phyloP scores from a whole-genome alignment of 1,140 invertebrate species.

The Anoplolepis gracilipes region DNA sequence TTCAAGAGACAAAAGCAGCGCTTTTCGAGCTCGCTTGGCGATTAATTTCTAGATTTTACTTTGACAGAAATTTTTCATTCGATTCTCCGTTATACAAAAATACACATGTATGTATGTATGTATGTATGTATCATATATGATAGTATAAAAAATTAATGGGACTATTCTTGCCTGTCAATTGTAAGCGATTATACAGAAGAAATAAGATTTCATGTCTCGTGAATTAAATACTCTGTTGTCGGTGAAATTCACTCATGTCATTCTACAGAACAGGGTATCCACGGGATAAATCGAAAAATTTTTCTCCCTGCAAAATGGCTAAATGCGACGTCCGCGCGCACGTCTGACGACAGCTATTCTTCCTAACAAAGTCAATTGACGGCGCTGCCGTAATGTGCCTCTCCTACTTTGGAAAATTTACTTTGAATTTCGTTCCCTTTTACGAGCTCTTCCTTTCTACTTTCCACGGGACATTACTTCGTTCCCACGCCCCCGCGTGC shows the following conservation, averaged over 20 bases:
- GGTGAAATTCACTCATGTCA: not conserved
- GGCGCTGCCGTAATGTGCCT: conserved; percentile 45
- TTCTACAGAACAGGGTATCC: not conserved
- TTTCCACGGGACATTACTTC: conserved; percentile 60
- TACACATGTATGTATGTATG: too few species aligned
- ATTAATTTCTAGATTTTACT: conserved; percentile 30
- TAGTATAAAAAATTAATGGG: conserved; percentile 13
- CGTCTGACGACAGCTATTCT: conserved; percentile 63
- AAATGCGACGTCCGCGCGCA: conserved; percentile 25
- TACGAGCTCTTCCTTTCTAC: conserved; percentile 67
- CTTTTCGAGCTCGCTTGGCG: too few species aligned
- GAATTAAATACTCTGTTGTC: conserved; percentile 5
- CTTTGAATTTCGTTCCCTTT: conserved; percentile 66
- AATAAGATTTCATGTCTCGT: not conserved
- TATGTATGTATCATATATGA: too few species aligned
- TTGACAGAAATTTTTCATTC: conserved; percentile 35
- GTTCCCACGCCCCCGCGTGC: conserved; percentile 6
- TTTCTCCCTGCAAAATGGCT: not conserved
- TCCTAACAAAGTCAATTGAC: conserved; percentile 57
- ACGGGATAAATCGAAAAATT: not conserved
- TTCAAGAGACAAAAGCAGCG: not conserved
- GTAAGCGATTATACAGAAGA: not conserved
- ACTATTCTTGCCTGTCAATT: not conserved
- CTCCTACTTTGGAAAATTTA: conserved; percentile 71
- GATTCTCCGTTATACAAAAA: not conserved